These are phyloP conservation scores for Pentalonia nigronervosa DNA, from an alignment of 1,140 invertebrate genomes.

Conservation along the genomic window DNA sequence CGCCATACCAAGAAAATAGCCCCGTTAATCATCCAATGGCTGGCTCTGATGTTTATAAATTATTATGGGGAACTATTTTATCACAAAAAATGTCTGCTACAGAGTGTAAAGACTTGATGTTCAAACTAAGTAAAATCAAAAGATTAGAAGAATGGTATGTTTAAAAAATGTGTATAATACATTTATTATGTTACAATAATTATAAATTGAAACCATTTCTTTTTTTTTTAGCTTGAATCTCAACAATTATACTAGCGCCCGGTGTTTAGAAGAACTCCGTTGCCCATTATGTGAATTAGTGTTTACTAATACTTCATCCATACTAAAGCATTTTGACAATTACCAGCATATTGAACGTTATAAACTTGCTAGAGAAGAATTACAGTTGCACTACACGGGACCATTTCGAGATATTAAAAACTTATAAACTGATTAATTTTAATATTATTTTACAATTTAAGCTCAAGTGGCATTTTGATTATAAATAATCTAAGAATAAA, in stretches of 20 bases:
- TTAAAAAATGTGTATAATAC: background rate
- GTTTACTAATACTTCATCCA: background rate
- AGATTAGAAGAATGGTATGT: constrained; percentile 49
- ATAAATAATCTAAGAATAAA: background rate
- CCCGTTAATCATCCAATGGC: constrained; percentile 47
- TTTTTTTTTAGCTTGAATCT: constrained; percentile 11
- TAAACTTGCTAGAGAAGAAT: constrained; percentile 38
- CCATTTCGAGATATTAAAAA: constrained; percentile 21
- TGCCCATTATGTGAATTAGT: constrained; percentile 36
- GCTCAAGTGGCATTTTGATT: background rate
- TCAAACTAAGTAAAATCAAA: constrained; percentile 46
- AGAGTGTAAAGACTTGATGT: constrained; percentile 33
- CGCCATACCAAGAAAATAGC: background rate
- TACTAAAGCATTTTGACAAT: constrained; percentile 33
- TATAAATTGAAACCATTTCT: background rate
- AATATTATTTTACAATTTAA: background rate
- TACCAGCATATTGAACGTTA: constrained; percentile 31
- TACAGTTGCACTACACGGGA: background rate
- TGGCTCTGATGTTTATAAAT: constrained; percentile 53
- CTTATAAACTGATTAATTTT: constrained; percentile 1
- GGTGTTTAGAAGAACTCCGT: background rate
- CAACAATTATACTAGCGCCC: background rate
- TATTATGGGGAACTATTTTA: constrained; percentile 29
- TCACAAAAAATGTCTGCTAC: background rate
- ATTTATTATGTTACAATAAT: background rate